Conservation (phyloP, 2,888 invertebrate species). For the Melanotus villosus region DNA sequence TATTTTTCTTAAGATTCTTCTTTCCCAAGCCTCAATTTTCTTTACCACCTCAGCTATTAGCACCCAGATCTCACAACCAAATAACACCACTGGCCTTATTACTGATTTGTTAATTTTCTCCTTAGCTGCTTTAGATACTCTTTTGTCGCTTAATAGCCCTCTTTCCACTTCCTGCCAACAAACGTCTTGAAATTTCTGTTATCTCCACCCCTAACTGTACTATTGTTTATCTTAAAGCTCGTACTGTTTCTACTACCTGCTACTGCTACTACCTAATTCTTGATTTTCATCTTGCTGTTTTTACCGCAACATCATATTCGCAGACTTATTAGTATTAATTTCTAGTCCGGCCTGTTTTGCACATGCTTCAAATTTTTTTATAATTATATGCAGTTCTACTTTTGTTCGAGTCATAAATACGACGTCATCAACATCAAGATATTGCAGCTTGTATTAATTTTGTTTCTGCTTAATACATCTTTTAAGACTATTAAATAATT, state of each 20-base stretch:
- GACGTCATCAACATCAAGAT: neutral
- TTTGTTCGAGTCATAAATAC: neutral
- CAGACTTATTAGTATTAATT: neutral
- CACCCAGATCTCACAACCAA: neutral
- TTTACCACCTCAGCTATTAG: neutral
- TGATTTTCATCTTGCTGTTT: neutral
- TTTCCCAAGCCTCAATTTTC: no score
- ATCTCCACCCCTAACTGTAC: neutral
- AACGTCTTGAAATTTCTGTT: neutral
- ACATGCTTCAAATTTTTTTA: neutral
- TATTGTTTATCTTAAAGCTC: neutral
- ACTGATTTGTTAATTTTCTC: neutral
- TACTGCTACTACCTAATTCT: neutral
- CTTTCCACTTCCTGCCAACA: neutral
- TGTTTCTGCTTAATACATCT: neutral
- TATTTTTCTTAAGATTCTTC: neutral
- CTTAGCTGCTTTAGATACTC: neutral
- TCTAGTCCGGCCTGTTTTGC: neutral
- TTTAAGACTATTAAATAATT: neutral
- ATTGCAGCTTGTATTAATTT: neutral
- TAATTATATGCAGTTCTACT: neutral
- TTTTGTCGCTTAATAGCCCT: neutral
- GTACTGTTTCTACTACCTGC: neutral
- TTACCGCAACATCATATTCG: neutral
- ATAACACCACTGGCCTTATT: neutral